Conservation (phyloP, 2,113 vertebrate species). For the Pseudorasbora parva region DNA sequence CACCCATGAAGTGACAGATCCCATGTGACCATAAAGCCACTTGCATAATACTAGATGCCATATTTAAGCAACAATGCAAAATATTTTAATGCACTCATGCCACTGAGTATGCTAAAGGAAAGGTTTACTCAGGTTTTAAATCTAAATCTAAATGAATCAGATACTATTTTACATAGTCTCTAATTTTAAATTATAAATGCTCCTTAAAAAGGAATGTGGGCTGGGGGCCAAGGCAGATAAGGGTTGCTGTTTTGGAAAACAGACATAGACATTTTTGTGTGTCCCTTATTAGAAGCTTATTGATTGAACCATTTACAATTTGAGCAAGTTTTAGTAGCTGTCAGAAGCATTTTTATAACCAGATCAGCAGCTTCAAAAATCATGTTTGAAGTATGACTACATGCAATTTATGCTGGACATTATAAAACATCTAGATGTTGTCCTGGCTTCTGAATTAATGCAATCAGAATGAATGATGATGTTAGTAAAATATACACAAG, state of each 20-base stretch:
- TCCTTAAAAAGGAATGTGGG: not conserved
- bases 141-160: not conserved
- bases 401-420: not conserved
- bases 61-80: not conserved
- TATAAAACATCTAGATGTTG: too few species aligned
- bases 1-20: constrained; percentile 27
- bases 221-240: not conserved
- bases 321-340: not conserved
- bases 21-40: not conserved
- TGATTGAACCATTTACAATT: not conserved
- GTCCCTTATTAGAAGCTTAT: not conserved
- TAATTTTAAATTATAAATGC: not conserved
- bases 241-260: constrained; percentile 2
- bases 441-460: too few species aligned
- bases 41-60: not conserved
- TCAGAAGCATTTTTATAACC: not conserved
- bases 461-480: too few species aligned
- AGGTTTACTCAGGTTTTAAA: too few species aligned
- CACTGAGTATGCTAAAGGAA: not conserved
- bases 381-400: not conserved
- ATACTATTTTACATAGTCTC: not conserved
- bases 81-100: not conserved
- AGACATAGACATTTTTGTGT: not conserved
- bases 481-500: too few species aligned
- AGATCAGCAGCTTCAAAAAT: not conserved